Conservation (phyloP, 1,140 invertebrate genomes). For the Periplaneta americana region DNA sequence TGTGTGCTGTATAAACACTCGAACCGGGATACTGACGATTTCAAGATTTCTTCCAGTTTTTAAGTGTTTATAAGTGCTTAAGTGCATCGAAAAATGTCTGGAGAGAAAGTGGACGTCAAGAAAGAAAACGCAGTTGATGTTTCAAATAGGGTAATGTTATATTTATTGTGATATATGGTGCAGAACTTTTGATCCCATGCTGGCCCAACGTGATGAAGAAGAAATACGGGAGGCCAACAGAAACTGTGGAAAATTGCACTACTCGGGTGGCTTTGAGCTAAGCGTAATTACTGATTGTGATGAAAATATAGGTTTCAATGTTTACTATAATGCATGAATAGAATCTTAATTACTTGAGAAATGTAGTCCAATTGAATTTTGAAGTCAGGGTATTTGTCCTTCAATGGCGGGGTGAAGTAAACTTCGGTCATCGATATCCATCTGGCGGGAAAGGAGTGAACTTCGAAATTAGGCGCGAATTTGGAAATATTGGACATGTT, state of each 20-base stretch:
- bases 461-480: constrained; percentile 16
- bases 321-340: not conserved
- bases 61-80: constrained; percentile 37
- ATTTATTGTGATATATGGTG: constrained; percentile 6
- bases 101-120: constrained; percentile 43
- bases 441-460: constrained; percentile 30
- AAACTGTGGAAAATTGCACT: constrained; percentile 22
- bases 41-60: constrained; percentile 37
- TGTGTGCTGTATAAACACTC: constrained; percentile 46
- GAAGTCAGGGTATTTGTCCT: constrained; percentile 35
- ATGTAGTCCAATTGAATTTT: constrained; percentile 21
- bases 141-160: constrained; percentile 36
- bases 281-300: not conserved
- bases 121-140: constrained; percentile 44
- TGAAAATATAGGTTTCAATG: not conserved
- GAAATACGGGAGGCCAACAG: constrained; percentile 28
- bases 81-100: constrained; percentile 40
- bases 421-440: constrained; percentile 17
- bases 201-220: constrained; percentile 24
- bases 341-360: not conserved
- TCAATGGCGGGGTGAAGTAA: constrained; percentile 31
- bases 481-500: constrained; percentile 4
- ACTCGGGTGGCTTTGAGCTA: not conserved
- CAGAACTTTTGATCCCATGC: constrained; percentile 15
- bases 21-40: constrained; percentile 16